phyloP scores from a whole-genome alignment of 2,888 invertebrate species.

The Leucoptera coffeella region DNA sequence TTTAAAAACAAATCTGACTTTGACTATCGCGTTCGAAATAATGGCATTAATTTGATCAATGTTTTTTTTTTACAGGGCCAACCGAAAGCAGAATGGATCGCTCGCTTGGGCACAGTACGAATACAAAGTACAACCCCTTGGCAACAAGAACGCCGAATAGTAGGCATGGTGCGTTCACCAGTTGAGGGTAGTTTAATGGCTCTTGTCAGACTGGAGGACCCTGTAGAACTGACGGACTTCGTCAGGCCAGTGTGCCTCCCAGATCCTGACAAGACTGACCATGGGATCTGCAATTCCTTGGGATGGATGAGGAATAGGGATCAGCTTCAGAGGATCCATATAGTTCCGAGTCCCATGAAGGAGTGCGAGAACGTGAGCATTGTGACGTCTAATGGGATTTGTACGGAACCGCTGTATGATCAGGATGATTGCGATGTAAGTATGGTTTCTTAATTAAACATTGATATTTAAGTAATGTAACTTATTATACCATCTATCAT shows the following conservation, averaged over 20 bases:
- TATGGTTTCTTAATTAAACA: no score
- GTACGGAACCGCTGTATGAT: conserved; percentile 73
- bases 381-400: conserved; percentile 74
- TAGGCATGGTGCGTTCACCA: conserved; percentile 84
- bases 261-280: conserved; percentile 19
- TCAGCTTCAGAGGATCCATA: conserved; percentile 73
- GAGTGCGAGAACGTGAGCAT: conserved; percentile 82
- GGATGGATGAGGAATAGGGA: conserved; percentile 84
- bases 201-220: conserved; percentile 70
- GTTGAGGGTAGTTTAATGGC: conserved; percentile 85
- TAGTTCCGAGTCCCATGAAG: conserved; percentile 70
- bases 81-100: conserved; percentile 83
- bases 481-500: no score
- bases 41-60: no score
- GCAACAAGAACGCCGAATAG: conserved; percentile 78
- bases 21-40: no score
- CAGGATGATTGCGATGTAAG: conserved; percentile 81
- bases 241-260: conserved; percentile 78
- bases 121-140: conserved; percentile 77
- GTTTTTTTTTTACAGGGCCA: conserved; percentile 53
- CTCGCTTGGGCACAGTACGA: conserved; percentile 69
- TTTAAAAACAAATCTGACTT: no score
- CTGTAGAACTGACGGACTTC: conserved; percentile 72
- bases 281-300: conserved; percentile 67
- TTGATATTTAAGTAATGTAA: no score